Conservation (phyloP, 2,888 invertebrate species). For the Cerceris ruficornis region DNA sequence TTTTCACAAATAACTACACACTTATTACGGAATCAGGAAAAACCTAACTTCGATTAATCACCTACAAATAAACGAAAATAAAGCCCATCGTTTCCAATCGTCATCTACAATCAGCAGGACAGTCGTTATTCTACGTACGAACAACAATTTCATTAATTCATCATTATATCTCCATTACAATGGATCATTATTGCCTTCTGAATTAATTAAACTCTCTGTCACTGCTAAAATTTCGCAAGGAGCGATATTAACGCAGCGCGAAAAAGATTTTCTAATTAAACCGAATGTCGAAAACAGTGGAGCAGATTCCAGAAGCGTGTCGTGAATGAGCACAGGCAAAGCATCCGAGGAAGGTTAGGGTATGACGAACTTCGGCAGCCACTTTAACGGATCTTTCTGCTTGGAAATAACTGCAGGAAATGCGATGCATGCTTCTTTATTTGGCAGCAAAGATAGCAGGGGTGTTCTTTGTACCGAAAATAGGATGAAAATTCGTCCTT, state of each 20-base stretch:
- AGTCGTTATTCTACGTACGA: too few species aligned
- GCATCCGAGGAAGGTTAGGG: slow-evolving; percentile 10
- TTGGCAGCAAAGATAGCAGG: slow-evolving; percentile 25
- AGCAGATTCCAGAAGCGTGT: slow-evolving; percentile 22
- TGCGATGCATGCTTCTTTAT: slow-evolving; percentile 12
- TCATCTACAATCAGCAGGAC: too few species aligned
- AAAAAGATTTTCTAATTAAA: slow-evolving; percentile 27
- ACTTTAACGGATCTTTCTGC: slow-evolving; percentile 15
- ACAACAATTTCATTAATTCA: neutral
- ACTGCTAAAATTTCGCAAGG: slow-evolving; percentile 5
- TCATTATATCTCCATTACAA: too few species aligned
- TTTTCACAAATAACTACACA: too few species aligned
- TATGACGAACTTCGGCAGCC: slow-evolving; percentile 16
- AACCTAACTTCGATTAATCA: too few species aligned
- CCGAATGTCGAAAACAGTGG: slow-evolving; percentile 22
- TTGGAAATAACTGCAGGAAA: slow-evolving; percentile 38
- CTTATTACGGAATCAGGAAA: too few species aligned
- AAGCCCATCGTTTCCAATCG: too few species aligned
- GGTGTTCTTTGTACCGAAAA: slow-evolving; percentile 3
- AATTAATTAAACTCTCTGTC: slow-evolving; percentile 29
- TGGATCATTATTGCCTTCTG: too few species aligned
- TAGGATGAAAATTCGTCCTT: too few species aligned
- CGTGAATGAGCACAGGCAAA: slow-evolving; percentile 9
- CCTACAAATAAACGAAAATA: too few species aligned
- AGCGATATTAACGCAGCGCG: slow-evolving; percentile 19